Evolutionary conservation across 2,113 vertebrate genomes (phyloP).

Genomic region (Turnix velox): DNA sequence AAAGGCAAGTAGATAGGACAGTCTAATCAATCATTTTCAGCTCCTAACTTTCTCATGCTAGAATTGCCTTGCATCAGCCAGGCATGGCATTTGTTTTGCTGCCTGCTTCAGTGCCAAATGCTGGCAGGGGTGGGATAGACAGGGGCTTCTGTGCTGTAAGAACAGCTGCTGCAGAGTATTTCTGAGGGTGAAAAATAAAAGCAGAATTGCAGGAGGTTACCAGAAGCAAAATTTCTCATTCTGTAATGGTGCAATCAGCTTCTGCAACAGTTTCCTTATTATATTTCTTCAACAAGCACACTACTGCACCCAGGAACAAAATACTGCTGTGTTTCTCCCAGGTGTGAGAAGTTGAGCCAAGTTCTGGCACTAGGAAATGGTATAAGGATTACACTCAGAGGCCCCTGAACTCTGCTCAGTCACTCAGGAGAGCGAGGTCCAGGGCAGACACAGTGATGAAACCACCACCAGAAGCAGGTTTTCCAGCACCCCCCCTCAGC

Average conservation of each 20-base stretch:
- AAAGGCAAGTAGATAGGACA: neutral
- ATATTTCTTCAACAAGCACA: neutral
- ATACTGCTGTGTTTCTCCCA: neutral
- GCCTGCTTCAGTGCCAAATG: neutral
- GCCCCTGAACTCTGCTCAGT: neutral
- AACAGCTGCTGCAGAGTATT: neutral
- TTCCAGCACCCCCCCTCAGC: rapidly evolving
- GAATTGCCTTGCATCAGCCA: neutral
- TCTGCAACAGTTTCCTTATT: slow-evolving; percentile 4
- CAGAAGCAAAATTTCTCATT: neutral
- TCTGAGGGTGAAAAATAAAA: neutral
- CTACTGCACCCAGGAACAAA: neutral
- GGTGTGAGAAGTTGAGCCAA: neutral
- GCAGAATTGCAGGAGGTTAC: neutral
- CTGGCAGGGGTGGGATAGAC: neutral
- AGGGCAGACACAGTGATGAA: neutral
- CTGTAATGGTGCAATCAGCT: neutral
- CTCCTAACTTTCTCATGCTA: neutral
- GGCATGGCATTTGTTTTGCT: neutral
- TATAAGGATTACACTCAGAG: neutral
- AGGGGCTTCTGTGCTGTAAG: neutral
- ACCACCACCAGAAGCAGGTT: neutral
- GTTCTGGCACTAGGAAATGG: neutral
- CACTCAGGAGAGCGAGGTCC: neutral
- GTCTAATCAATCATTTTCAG: neutral